Evolutionary conservation across 2,113 vertebrate genomes (phyloP), one percentile per base, ranked within the genome.

Genomic region (Vimba vimba): DNA sequence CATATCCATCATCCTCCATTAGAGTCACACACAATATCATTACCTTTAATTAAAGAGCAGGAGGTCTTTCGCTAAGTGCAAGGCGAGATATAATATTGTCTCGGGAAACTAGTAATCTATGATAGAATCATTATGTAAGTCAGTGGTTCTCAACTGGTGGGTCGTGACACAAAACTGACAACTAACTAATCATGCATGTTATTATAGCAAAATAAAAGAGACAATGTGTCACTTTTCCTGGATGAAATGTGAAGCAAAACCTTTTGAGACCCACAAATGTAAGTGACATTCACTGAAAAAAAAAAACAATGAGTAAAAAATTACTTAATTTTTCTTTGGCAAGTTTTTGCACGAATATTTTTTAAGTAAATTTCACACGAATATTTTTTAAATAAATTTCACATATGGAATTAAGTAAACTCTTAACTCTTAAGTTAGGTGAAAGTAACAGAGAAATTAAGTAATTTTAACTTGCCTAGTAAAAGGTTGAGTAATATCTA

Each of bases 1-100:
- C 79, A 23, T 79, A 85, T 87, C 57, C 62, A 88, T 88, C 71
- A 69, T 59, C 19, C 15, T 88, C 76, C 30, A 77, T 81, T 81
- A 81, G 15, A 64, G 79, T 47, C 33, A n/a, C 30, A 78, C 69
- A 25, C 50, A 64, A 60, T 66, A 79, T 45, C 73, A 30, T 62
- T 86, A 68, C 62, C 64, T 83, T 75, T 75, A 75, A 84, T 84
- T 39, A 76, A 84, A 74, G 55, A 62, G n/a, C 55, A 9, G 7
- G n/a, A 47, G n/a, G 71, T 11, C n/a, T 84, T 43, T n/a, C 3
- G 33, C 33, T 60, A 33, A 75, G 55, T 60, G 50, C 6, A 59
- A 57, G 33, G 45, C 30, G 0, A 83, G 47, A 55, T 19, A 79
- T 62, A 60, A 79, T 25, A 62, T 25, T 79, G 23, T 62, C 10